Percentiles rank a stretch among this genome's conserved stretches.
These are phyloP conservation scores for Hypsibius dujardini DNA, from an alignment of 1,140 invertebrate species.

Conservation along the genomic window DNA sequence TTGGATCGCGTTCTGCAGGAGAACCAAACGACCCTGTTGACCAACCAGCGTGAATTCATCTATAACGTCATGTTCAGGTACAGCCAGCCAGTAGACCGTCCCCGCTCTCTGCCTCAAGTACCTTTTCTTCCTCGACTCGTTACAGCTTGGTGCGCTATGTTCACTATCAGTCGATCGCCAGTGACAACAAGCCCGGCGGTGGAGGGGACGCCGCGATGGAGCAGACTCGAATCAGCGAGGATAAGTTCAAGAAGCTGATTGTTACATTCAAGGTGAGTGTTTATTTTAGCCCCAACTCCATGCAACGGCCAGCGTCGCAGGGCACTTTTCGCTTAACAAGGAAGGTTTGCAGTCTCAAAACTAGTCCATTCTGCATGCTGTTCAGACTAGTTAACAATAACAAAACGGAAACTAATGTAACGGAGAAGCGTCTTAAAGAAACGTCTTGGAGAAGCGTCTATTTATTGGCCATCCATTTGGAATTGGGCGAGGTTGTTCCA, in stretches of 20 bases:
- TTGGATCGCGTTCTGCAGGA: background rate
- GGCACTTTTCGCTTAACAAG: too few species aligned
- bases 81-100: background rate
- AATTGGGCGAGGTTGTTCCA: too few species aligned
- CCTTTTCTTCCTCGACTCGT: background rate
- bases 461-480: too few species aligned
- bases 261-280: background rate
- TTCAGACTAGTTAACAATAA: too few species aligned
- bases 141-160: conserved; percentile 22
- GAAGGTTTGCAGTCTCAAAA: too few species aligned
- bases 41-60: background rate
- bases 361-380: too few species aligned
- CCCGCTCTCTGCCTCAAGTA: background rate
- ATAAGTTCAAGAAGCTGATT: background rate
- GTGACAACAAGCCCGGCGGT: background rate
- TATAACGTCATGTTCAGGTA: background rate
- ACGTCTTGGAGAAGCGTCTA: too few species aligned
- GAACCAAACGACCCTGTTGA: background rate
- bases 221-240: background rate
- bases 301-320: background rate
- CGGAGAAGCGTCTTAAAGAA: too few species aligned
- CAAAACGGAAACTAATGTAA: too few species aligned
- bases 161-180: background rate
- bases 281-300: background rate
- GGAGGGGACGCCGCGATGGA: background rate